Evolutionary conservation across 1,140 invertebrate genomes (phyloP), one percentile per base, ranked within the genome.

Genomic region (Gonioctena quinquepunctata): DNA sequence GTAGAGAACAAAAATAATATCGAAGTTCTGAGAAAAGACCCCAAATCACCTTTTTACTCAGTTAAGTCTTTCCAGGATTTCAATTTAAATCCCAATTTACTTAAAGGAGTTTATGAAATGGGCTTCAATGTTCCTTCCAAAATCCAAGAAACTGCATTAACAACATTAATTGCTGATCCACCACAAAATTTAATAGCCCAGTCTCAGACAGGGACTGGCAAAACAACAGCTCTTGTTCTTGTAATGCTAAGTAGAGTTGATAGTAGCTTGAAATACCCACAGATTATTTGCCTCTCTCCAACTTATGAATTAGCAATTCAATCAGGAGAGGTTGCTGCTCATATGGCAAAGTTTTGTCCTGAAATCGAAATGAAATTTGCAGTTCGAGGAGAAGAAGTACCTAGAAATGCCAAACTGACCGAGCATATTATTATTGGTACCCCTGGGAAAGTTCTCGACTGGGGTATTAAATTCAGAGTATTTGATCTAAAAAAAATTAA

Each of bases 71-170:
- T 98, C 85, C 95, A 98, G 86, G 95, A 93, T 18, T 84, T 99
- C 52, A 91, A 96, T 83, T 87, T 98, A 67, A 95, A 95, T 81
- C 93, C 93, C 27, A 93, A 95, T 76, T 85, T 99, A 25, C 84
- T 98, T n/a, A 94, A 96, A 86, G 97, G 96, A 69, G 92, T 99
- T 22, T 98, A 97, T 85, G 90, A 88, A 11, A 97, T 99, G 96
- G 96, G 96, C n/a, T 99, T 99, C 78, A 96, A 96, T 86, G 91
- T 93, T n/a, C 98, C 98, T 11, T 99, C 97, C 1, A 98, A 97
- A 88, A 99, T 99, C 80, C 94, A 98, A 87, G 97, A 99, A 89
- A 95, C 95, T 50, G 96, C 96, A 8, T 85, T 99, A 68, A 97
- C 97, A 13, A 93, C 94, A 50, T 85, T 99, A 18, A 84, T 99